Base-by-base conservation (phyloP, 1,140 invertebrate species). In the Holcopasites calliopsidis region DNA sequence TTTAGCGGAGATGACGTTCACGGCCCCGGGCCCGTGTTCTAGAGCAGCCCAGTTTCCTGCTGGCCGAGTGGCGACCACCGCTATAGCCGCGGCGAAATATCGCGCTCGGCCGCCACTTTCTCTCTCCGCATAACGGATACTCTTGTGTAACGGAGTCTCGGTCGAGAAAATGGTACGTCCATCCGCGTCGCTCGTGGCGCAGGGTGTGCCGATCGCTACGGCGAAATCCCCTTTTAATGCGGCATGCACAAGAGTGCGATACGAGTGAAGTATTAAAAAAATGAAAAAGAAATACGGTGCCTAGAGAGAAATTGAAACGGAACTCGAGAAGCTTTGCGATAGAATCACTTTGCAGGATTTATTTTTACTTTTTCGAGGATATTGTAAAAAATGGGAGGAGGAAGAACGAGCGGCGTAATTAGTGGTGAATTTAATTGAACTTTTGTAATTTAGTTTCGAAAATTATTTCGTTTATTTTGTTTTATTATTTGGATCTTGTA, bases 41-140 rank as follows among this genome's bases (percentile, higher is more conserved):
- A 33, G 54, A 33, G 68, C 52, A 72, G 79, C 80, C 77, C 75
- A 62, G 66, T 79, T 83, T 54, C 78, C 73, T 72, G 76, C 60
- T 82, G 76, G 83, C 77, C 62, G 82, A 79, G 79, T 83, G 79
- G 85, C 78, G 79, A n/a, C n/a, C n/a, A 82, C 82, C 79, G 84
- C 72, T 79, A 70, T 73, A 68, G 55, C 55, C 42, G 57, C 33
- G 38, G 74, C 54, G 71, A 77, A 83, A 82, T 81, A 83, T 83
- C 79, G 73, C n/a, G n/a, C n/a, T 83, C 79, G 76, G 33, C 69
- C 54, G 76, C 31, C 81, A 83, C 81, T 83, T 83, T 83, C 81
- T 83, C 81, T 83, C 81, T 83, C 81, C 57, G 81, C 80, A 68
- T 83, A 83, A 83, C 81, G 81, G 81, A 58, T 70, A 40, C 79